These are phyloP conservation scores for Falco punctatus DNA, from an alignment of 2,113 vertebrate genomes.

Conservation along the genomic window DNA sequence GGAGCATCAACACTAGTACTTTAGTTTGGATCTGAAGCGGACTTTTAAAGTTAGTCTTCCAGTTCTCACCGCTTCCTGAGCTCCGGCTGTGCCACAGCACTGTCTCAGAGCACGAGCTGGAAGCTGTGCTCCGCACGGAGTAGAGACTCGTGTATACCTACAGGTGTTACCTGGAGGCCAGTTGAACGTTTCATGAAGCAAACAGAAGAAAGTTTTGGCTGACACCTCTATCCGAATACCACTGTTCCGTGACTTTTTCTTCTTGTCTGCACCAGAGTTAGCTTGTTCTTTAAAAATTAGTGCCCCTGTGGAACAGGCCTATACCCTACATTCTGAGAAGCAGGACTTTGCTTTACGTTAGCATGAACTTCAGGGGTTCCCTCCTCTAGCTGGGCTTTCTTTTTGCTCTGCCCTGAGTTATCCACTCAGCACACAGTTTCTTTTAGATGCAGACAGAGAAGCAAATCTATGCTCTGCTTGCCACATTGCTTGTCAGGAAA, in stretches of 20 bases:
- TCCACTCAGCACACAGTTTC: neutral
- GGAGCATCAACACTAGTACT: neutral
- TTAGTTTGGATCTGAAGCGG: neutral
- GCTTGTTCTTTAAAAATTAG: neutral
- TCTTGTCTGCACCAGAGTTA: neutral
- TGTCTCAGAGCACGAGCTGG: neutral
- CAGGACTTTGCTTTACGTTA: neutral
- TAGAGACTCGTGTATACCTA: neutral
- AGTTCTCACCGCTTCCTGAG: neutral
- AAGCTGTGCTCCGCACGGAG: neutral
- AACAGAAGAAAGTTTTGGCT: neutral
- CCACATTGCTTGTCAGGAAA: neutral
- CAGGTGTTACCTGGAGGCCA: neutral
- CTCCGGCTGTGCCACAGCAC: neutral
- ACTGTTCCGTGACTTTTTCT: neutral
- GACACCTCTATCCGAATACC: neutral
- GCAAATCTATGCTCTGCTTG: neutral
- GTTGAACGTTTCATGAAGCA: neutral
- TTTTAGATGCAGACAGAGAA: neutral
- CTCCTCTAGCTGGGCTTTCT: neutral
- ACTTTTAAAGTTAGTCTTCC: neutral
- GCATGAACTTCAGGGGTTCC: neutral
- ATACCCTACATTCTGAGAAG: neutral
- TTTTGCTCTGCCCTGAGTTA: neutral
- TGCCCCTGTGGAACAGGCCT: neutral